Evolutionary conservation across 1,140 invertebrate genomes (phyloP).

Genomic region (Oreohelix idahoensis): DNA sequence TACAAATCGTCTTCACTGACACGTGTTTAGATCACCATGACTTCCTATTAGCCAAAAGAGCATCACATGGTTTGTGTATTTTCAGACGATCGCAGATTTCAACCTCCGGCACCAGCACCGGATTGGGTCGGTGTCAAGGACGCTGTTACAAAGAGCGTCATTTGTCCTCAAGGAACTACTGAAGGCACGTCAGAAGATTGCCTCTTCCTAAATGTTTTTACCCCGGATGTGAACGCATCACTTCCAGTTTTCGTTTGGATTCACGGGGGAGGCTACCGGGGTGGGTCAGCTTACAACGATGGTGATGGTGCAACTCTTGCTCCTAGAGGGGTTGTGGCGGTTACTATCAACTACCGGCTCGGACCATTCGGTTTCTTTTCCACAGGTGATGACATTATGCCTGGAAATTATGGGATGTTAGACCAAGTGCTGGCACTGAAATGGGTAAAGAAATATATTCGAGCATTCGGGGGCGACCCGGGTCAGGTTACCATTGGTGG

Average conservation of each 20-base stretch:
- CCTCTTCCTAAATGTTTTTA: constrained; percentile 83
- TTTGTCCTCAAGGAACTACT: not conserved
- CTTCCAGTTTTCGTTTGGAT: constrained; percentile 29
- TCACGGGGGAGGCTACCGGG: not conserved
- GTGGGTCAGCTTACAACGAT: not conserved
- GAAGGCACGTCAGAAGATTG: constrained; percentile 83
- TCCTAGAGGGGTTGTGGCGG: constrained; percentile 10
- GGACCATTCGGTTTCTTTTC: constrained; percentile 27
- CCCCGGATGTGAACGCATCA: not conserved
- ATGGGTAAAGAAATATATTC: constrained; percentile 39
- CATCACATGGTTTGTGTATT: not conserved
- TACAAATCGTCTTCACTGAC: no score
- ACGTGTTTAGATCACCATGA: no score
- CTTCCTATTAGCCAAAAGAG: no score
- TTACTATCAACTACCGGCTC: constrained; percentile 31
- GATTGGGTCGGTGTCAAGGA: constrained; percentile 10
- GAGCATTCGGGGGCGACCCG: constrained; percentile 32
- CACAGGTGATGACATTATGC: constrained; percentile 21
- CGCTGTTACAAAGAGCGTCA: not conserved
- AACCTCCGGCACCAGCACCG: not conserved
- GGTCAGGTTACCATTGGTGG: constrained; percentile 18
- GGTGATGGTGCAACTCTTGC: not conserved
- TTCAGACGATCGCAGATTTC: not conserved
- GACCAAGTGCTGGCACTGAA: constrained; percentile 30
- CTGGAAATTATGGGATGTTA: constrained; percentile 39